These are phyloP conservation scores for Teinopalpus imperialis DNA, from an alignment of 2,888 invertebrate genomes.

Conservation along the genomic window DNA sequence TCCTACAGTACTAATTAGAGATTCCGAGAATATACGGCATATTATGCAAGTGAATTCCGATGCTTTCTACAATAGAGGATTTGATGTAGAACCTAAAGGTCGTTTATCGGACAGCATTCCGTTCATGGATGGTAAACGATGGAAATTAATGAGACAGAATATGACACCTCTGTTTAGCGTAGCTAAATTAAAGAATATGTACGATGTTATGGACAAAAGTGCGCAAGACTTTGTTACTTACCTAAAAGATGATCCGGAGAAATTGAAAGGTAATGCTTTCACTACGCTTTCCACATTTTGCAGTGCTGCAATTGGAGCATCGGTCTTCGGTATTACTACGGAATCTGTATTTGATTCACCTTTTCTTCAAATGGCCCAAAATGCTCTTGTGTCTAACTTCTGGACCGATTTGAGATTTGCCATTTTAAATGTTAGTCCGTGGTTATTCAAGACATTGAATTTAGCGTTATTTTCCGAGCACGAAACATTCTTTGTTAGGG, in stretches of 20 bases:
- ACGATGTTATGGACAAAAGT: conserved; percentile 41
- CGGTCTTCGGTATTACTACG: conserved; percentile 53
- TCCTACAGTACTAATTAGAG: conserved; percentile 14
- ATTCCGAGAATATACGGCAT: conserved; percentile 4
- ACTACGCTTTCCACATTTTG: conserved; percentile 35
- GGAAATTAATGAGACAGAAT: conserved; percentile 36
- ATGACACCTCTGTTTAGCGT: conserved; percentile 38
- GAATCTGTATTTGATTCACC: conserved; percentile 46
- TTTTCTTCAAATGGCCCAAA: conserved; percentile 37
- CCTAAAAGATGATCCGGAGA: conserved; percentile 43
- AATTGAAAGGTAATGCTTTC: conserved; percentile 35
- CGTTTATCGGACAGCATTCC: conserved; percentile 30
- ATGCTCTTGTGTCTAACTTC: conserved; percentile 13
- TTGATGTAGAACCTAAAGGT: conserved; percentile 23
- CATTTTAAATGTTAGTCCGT: conserved; percentile 25
- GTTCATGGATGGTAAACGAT: conserved; percentile 30
- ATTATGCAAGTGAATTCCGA: conserved; percentile 15
- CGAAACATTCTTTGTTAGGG: conserved; percentile 52
- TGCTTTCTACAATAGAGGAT: conserved; percentile 15
- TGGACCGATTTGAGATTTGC: conserved; percentile 31
- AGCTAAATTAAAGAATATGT: conserved; percentile 48
- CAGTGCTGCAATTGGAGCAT: conserved; percentile 42
- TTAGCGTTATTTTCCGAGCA: conserved; percentile 47
- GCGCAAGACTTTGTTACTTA: conserved; percentile 38
- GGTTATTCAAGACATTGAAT: conserved; percentile 35